Base-by-base conservation (phyloP, 2,113 vertebrate genomes). In the Riparia riparia region DNA sequence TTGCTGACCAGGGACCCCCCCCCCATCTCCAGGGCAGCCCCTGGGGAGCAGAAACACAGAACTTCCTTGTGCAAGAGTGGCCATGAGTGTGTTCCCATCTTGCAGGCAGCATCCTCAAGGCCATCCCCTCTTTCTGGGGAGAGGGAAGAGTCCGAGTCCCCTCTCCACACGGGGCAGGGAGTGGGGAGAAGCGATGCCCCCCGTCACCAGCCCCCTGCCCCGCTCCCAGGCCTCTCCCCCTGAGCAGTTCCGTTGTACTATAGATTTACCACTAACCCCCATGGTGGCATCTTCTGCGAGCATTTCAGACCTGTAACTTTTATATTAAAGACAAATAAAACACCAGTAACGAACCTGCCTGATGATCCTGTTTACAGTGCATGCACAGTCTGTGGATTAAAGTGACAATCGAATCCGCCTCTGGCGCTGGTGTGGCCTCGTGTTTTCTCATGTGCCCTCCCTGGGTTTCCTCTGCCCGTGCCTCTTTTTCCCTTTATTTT, bases 251-350 rank as follows among this genome's bases (percentile, higher is more conserved):
- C 4, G 4, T 64, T 96, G 95, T 97, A 85, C 85, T 71, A 65
- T 93, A 74, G 24, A 57, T 77, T 85, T 39, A 88, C 95, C 76
- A 32, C 69, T 94, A 58, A 84, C 92, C 68, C 87, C 5, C 37
- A 51, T 25, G 45, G 89, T 63, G 86, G 91, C 93, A 71, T 82
- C 97, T 91, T 90, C 97, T 79, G 93, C 93, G 1, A 86, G 95
- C 95, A 71, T 96, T 96, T 97, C 96, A 97, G 84, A 94, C 73
- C 88, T 97, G 98, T 98, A 97, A 96, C 96, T 98, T 98, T 98
- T 98, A 73, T 98, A 97, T 91, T 49, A 84, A 94, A 97, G 92
- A 94, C 42, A 54, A 98, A 98, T 98, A 98, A 98, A 90, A 98
- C 44, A 74, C 76, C 37, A 31, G 4, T 70, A 93, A 91, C 93